phyloP scores from a whole-genome alignment of 2,113 vertebrate genomes.

The Benitochromis conjunctus region DNA sequence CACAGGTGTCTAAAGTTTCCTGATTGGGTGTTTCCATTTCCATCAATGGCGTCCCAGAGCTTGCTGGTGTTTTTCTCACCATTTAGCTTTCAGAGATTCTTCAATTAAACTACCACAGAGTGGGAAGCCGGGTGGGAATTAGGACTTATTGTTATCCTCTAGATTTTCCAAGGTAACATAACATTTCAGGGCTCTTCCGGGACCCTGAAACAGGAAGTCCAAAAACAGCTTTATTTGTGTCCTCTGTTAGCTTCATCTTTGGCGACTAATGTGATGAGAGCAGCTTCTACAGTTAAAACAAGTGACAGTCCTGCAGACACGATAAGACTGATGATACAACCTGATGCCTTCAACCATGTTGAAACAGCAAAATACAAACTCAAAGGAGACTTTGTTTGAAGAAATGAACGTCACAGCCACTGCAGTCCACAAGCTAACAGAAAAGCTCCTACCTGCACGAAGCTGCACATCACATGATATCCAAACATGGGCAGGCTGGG shows the following conservation, averaged over 20 bases:
- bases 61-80: not conserved
- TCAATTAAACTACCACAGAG: not conserved
- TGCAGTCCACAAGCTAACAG: not conserved
- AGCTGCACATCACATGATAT: slow-evolving; percentile 85
- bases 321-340: not conserved
- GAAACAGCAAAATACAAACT: not conserved
- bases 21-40: not conserved
- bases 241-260: not conserved
- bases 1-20: not conserved
- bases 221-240: not conserved
- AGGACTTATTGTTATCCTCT: not conserved
- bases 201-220: not conserved
- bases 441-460: slow-evolving; percentile 81
- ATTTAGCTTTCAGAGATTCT: not conserved
- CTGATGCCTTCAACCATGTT: not conserved
- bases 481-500: slow-evolving; percentile 91
- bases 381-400: not conserved
- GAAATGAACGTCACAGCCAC: not conserved
- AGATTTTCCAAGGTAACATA: not conserved
- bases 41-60: not conserved
- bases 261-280: not conserved
- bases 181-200: not conserved
- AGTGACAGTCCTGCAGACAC: not conserved
- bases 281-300: not conserved
- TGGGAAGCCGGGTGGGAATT: not conserved